Evolutionary conservation across 2,888 invertebrate genomes (phyloP), one percentile per base, ranked within the genome.

Genomic region (Achlya flavicornis): DNA sequence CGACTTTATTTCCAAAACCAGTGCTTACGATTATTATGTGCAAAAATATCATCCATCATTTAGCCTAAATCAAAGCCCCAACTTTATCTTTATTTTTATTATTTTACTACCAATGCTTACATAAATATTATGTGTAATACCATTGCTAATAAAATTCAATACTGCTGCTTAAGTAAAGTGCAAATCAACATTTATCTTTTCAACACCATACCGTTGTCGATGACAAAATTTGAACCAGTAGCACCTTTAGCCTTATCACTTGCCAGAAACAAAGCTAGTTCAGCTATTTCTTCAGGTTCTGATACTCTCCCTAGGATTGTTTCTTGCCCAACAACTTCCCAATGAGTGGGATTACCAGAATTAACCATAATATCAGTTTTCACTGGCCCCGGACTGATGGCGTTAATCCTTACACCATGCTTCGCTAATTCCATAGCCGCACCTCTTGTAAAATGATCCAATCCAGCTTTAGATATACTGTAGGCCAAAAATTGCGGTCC

Each of bases 361-460:
- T 94, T 94, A 1, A 66, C 64, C 32, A 81, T n/a, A 33, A 86
- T 71, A 58, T 78, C 74, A 8, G 81, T 79, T 64, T 64, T 73
- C 0, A 79, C 75, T 8, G 83, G 83, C 0, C 82, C 82, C 3
- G 82, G 82, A 63, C 77, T 77, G 7, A 81, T 61, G 19, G 64
- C 38, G 57, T 81, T 82, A 0, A 81, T 80, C 63, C 81, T 66
- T 0, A 83, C 79, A 2, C 81, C 80, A 57, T 77, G 65, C 10
- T 65, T 63, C 0, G 79, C 73, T 7, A 83, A 32, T 48, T 81
- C 82, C 62, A 98, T 86, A n/a, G 81, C 79, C 1, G 71, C 38
- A 81, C 97, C 97, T 78, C 96, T 94, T 0, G 98, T 98, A 70
- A 99, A 95, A 80, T 98, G 98, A 89, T 98, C 95, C 4, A 97